phyloP scores from a whole-genome alignment of 2,113 vertebrate genomes.

The Ammospiza nelsoni region DNA sequence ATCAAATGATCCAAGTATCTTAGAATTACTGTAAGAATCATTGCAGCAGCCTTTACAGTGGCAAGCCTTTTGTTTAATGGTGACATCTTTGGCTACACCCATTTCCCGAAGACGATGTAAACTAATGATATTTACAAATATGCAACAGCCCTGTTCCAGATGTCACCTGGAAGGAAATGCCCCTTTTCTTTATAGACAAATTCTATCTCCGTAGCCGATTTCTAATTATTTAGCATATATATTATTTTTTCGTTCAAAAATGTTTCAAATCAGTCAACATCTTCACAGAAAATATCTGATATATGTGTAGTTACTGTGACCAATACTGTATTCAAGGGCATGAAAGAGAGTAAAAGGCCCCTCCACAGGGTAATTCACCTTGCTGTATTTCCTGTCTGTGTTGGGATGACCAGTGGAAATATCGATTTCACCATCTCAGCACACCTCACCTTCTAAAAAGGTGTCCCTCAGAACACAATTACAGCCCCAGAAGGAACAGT shows the following conservation, averaged over 20 bases:
- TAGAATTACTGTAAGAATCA: background rate
- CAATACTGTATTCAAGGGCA: too few species aligned
- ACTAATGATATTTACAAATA: background rate
- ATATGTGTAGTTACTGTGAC: too few species aligned
- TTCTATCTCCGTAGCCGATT: background rate
- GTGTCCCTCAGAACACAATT: too few species aligned
- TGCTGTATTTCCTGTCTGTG: too few species aligned
- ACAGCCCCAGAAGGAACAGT: too few species aligned
- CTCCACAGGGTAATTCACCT: too few species aligned
- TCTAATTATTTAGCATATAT: background rate
- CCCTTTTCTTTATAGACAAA: background rate
- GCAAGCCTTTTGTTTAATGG: background rate
- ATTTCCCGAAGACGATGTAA: background rate
- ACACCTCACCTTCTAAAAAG: too few species aligned
- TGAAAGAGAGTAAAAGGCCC: too few species aligned
- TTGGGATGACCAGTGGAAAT: too few species aligned
- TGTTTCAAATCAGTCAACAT: background rate
- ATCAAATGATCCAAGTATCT: background rate
- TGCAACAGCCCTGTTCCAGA: background rate
- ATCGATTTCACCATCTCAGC: too few species aligned
- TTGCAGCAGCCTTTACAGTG: background rate
- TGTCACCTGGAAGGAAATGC: background rate
- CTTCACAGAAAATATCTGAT: background rate
- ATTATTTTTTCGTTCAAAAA: background rate
- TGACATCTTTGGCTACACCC: background rate